These are phyloP conservation scores for Scelioninae gen. 2 DNA, from an alignment of 2,888 invertebrate species.

Conservation along the genomic window DNA sequence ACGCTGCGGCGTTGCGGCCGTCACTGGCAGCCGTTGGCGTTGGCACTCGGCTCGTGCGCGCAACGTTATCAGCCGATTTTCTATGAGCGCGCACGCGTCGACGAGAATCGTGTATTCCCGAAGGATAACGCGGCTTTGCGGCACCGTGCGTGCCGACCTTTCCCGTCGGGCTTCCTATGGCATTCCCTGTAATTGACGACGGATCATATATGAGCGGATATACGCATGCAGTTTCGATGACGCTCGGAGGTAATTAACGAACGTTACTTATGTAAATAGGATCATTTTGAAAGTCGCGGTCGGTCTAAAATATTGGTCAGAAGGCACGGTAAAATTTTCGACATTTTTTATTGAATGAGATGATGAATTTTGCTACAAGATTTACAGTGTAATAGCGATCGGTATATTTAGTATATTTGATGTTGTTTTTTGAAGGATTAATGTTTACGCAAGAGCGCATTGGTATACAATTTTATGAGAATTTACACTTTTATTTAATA, in stretches of 20 bases:
- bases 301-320: too few relatives aligned
- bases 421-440: too few relatives aligned
- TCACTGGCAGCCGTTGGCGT: constrained; percentile 40
- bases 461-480: too few relatives aligned
- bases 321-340: too few relatives aligned
- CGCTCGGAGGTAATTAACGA: constrained; percentile 8
- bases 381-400: too few relatives aligned
- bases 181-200: constrained; percentile 15
- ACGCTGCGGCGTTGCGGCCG: constrained; percentile 52
- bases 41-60: constrained; percentile 15
- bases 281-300: too few relatives aligned
- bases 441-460: too few relatives aligned
- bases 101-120: constrained; percentile 30
- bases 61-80: constrained; percentile 52
- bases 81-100: constrained; percentile 51
- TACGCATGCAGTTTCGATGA: too few relatives aligned
- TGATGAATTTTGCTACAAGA: too few relatives aligned
- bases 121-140: constrained; percentile 31
- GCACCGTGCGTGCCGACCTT: constrained; percentile 21
- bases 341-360: too few relatives aligned
- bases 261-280: constrained; percentile 1
- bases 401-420: too few relatives aligned
- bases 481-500: too few relatives aligned
- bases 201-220: constrained; percentile 1
- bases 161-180: constrained; percentile 25